phyloP scores from a whole-genome alignment of 2,113 vertebrate genomes.

The Boulengeromyrus knoepffleri region DNA sequence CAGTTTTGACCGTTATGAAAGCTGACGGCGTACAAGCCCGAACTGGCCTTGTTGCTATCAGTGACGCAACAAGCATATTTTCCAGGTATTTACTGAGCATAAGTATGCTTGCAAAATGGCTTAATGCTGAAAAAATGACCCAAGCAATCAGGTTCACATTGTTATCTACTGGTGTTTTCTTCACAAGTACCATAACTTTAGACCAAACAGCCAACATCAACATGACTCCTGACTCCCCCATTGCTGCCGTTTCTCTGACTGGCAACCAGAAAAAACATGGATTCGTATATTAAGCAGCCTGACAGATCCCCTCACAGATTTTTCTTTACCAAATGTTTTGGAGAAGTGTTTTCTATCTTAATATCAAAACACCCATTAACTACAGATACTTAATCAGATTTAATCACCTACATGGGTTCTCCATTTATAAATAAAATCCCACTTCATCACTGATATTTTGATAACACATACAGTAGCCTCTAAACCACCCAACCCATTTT shows the following conservation, averaged over 20 bases:
- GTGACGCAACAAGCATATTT: neutral
- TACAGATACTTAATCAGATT: neutral
- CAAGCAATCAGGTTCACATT: neutral
- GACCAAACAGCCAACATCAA: neutral
- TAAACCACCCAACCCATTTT: conserved; percentile 15
- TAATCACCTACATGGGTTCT: neutral
- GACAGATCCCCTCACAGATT: conserved; percentile 3
- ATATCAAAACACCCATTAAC: neutral
- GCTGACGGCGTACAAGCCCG: neutral
- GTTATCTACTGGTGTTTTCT: neutral
- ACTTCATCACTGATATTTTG: neutral
- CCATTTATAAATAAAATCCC: neutral
- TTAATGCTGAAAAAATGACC: neutral
- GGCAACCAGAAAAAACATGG: neutral
- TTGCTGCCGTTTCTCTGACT: neutral
- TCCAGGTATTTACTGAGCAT: neutral
- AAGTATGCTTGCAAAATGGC: neutral
- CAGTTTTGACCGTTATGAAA: neutral
- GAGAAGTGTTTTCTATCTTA: neutral
- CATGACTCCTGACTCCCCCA: neutral
- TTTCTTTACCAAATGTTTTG: neutral
- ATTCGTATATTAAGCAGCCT: neutral
- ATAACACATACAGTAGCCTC: neutral
- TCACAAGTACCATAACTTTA: neutral
- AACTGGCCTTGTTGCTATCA: neutral